Conservation (phyloP, 1,140 invertebrate genomes). For the Ylistrum balloti region DNA sequence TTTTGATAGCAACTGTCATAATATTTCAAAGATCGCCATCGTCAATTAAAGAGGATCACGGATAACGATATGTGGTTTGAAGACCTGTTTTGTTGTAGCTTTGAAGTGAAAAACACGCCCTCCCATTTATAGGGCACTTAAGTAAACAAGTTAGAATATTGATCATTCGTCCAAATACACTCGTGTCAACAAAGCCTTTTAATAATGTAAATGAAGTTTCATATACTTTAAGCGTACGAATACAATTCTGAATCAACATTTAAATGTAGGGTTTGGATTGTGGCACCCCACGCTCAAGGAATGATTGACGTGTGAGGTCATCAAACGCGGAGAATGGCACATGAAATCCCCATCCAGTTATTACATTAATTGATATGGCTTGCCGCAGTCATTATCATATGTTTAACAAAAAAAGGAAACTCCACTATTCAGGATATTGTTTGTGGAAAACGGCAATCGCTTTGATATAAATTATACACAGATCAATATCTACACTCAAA, state of each 20-base stretch:
- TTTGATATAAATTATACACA: not conserved
- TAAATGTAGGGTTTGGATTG: not conserved
- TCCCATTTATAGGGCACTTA: not conserved
- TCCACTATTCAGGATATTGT: not conserved
- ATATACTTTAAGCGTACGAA: not conserved
- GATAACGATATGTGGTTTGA: not conserved
- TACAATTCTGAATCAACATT: not conserved
- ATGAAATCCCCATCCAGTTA: not conserved
- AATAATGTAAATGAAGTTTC: not conserved
- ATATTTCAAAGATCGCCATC: slow-evolving; percentile 39
- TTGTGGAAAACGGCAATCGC: not conserved
- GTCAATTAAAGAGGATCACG: slow-evolving; percentile 27
- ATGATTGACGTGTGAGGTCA: slow-evolving; percentile 26
- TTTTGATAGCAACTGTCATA: slow-evolving; percentile 39
- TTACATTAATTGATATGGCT: not conserved
- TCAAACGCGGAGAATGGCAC: not conserved
- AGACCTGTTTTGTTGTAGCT: slow-evolving; percentile 15
- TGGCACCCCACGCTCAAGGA: not conserved
- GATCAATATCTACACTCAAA: not conserved
- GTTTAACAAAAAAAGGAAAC: not conserved
- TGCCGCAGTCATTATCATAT: not conserved
- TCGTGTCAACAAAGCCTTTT: not conserved
- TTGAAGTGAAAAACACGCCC: slow-evolving; percentile 26
- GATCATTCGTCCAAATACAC: not conserved
- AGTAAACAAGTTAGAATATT: slow-evolving; percentile 29